Conservation (phyloP, 2,113 vertebrate genomes). For the Hippocampus barbouri region DNA sequence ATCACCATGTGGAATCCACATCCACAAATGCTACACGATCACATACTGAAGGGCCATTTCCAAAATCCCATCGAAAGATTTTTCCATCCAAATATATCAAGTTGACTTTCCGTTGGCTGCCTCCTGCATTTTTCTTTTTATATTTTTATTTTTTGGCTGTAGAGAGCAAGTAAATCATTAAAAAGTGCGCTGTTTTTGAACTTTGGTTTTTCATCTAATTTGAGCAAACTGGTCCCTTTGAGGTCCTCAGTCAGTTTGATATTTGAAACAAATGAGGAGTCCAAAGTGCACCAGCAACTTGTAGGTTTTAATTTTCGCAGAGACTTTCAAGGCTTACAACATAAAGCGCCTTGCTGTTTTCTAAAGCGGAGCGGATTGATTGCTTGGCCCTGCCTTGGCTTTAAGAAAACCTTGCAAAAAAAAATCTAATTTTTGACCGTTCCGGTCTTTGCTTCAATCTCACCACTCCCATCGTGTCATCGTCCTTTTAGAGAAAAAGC, state of each 20-base stretch:
- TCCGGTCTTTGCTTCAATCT: not conserved
- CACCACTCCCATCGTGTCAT: not conserved
- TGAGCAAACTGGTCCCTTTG: slow-evolving; percentile 1
- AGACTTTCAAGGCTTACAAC: slow-evolving; percentile 1
- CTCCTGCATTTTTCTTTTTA: not conserved
- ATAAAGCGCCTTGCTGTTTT: slow-evolving; percentile 5
- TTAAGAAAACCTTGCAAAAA: not conserved
- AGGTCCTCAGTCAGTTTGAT: not conserved
- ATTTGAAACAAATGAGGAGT: slow-evolving; percentile 4
- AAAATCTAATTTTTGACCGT: not conserved
- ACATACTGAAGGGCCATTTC: not conserved
- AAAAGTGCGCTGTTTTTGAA: not conserved
- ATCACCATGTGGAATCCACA: not conserved
- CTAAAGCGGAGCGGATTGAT: not conserved
- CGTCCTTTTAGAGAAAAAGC: not conserved
- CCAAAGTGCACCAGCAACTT: slow-evolving; percentile 1
- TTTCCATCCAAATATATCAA: not conserved
- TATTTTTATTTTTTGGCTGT: not conserved
- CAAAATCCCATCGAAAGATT: not conserved
- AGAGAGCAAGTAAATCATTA: not conserved
- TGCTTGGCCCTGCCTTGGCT: slow-evolving; percentile 1
- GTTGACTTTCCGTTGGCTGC: not conserved
- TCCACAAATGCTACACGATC: not conserved
- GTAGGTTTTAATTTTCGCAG: not conserved
- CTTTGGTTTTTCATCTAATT: slow-evolving; percentile 8